phyloP scores from a whole-genome alignment of 2,113 vertebrate genomes.

The Crocuta crocuta region DNA sequence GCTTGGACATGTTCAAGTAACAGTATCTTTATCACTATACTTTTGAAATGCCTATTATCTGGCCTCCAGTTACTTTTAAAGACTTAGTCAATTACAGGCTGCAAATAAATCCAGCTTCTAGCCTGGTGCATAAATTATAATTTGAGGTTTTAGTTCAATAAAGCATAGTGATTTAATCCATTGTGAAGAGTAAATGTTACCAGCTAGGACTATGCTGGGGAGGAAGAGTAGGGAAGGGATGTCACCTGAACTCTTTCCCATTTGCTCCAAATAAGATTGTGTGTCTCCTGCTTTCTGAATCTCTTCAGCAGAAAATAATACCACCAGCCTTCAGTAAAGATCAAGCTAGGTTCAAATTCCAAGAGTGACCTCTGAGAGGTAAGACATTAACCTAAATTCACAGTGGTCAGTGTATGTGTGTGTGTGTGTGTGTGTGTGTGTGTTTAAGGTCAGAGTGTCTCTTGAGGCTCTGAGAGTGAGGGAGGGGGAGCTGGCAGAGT shows the following conservation, averaged over 20 bases:
- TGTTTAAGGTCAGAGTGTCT: not conserved
- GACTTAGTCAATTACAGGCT: not conserved
- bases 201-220: not conserved
- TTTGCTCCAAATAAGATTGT: not conserved
- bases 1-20: not conserved
- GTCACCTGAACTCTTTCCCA: not conserved
- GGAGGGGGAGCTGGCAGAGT: not conserved
- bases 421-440: no score
- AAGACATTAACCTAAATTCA: not conserved
- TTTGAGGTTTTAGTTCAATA: not conserved
- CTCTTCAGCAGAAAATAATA: not conserved
- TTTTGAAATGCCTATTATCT: not conserved
- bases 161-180: not conserved
- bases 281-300: not conserved
- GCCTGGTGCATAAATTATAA: not conserved
- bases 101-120: slow-evolving; percentile 29
- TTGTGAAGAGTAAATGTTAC: not conserved
- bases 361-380: not conserved
- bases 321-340: not conserved
- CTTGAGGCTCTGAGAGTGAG: not conserved
- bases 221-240: not conserved
- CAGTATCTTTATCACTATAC: not conserved
- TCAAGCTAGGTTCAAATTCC: not conserved
- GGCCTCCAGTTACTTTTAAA: slow-evolving; percentile 21
- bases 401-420: not conserved